Conservation (phyloP, 2,888 invertebrate genomes). For the Clistopyga incitator region DNA sequence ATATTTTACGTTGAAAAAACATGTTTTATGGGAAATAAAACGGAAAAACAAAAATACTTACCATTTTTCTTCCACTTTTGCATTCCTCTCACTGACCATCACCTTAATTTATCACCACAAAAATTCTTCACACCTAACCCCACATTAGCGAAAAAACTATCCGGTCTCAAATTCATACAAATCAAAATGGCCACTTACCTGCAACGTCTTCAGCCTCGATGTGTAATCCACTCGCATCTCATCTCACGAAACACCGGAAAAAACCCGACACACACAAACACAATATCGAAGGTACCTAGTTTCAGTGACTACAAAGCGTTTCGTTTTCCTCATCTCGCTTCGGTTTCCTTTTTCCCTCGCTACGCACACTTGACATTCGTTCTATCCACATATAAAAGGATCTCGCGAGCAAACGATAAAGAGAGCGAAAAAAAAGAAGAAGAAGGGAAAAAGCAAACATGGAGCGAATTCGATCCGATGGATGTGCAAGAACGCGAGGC, state of each 20-base stretch:
- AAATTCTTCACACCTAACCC: background rate
- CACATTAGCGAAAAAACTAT: too few species aligned
- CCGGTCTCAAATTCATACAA: background rate
- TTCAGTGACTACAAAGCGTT: conserved; percentile 50
- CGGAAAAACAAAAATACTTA: too few species aligned
- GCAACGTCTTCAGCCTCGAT: background rate
- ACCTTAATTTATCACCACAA: too few species aligned
- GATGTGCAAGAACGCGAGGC: conserved; percentile 24
- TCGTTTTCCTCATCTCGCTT: conserved; percentile 52
- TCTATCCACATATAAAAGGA: background rate
- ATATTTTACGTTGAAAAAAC: too few species aligned
- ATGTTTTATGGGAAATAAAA: too few species aligned
- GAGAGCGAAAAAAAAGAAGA: background rate
- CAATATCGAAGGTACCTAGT: background rate
- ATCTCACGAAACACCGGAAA: conserved; percentile 1
- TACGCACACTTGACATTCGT: conserved; percentile 41
- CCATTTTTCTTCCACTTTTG: too few species aligned
- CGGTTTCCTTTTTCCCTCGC: conserved; percentile 33
- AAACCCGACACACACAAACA: conserved; percentile 1
- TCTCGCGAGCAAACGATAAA: background rate
- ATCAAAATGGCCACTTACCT: background rate
- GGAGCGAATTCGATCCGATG: conserved; percentile 29
- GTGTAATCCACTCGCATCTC: background rate
- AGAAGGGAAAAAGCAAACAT: conserved; percentile 8
- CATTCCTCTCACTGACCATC: too few species aligned